Percentiles rank a stretch among this genome's conserved stretches.
phyloP scores from a whole-genome alignment of 2,888 invertebrate genomes.

The Tetragonula carbonaria region DNA sequence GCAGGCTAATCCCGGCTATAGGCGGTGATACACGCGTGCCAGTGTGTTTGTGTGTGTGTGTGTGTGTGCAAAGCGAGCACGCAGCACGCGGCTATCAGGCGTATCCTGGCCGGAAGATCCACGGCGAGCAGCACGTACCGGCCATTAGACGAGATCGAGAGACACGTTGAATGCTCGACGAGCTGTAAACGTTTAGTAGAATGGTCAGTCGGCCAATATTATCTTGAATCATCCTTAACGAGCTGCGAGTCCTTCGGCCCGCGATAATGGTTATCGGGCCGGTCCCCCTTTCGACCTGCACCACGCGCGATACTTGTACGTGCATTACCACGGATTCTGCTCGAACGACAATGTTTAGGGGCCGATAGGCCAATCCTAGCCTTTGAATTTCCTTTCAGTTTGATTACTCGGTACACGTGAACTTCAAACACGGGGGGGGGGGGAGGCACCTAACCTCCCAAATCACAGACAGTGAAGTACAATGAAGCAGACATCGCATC shows the following conservation, averaged over 20 bases:
- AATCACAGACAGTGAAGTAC: no score
- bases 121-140: constrained; percentile 47
- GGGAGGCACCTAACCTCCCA: no score
- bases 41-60: no score
- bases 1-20: constrained; percentile 16
- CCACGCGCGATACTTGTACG: constrained; percentile 26
- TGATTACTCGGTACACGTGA: neutral
- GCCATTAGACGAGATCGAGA: constrained; percentile 49
- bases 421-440: no score
- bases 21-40: no score
- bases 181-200: constrained; percentile 65
- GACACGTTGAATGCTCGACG: constrained; percentile 42
- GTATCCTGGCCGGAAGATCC: constrained; percentile 51
- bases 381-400: constrained; percentile 2
- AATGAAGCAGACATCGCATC: no score
- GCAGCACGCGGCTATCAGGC: constrained; percentile 23
- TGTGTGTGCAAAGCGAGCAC: constrained; percentile 36
- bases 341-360: neutral
- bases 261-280: constrained; percentile 47
- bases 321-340: neutral
- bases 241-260: constrained; percentile 49
- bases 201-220: constrained; percentile 65
- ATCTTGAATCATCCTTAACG: constrained; percentile 72
- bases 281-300: constrained; percentile 18
- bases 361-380: neutral